phyloP scores from a whole-genome alignment of 1,140 invertebrate genomes.

The Teleogryllus occipitalis region DNA sequence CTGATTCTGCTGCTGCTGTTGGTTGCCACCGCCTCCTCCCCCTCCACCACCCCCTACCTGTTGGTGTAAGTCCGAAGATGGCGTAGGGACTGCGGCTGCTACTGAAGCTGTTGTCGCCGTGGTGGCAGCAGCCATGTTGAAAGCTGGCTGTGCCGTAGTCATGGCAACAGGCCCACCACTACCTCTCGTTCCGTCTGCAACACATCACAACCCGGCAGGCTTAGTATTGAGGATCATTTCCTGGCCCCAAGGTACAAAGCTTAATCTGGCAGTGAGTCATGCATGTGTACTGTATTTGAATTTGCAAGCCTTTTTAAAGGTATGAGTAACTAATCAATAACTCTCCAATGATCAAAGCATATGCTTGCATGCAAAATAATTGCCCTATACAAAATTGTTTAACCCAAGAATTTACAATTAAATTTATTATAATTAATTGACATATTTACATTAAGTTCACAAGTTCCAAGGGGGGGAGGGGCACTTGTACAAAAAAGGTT shows the following conservation, averaged over 20 bases:
- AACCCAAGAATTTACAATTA: neutral
- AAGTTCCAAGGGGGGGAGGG: too few relatives aligned
- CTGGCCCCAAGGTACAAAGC: neutral
- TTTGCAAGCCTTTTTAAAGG: too few relatives aligned
- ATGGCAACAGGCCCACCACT: conserved; percentile 22
- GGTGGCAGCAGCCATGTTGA: conserved; percentile 17
- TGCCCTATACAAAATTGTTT: too few relatives aligned
- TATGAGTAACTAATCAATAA: too few relatives aligned
- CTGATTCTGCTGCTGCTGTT: conserved; percentile 6
- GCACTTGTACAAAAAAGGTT: too few relatives aligned
- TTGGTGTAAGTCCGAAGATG: conserved; percentile 12
- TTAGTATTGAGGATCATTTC: neutral
- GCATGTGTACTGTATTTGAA: neutral
- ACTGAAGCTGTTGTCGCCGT: conserved; percentile 8
- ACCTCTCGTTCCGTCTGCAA: conserved; percentile 15
- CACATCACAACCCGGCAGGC: neutral
- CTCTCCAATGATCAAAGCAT: too few relatives aligned
- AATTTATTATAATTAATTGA: neutral
- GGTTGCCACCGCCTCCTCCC: conserved; percentile 11
- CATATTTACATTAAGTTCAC: too few relatives aligned
- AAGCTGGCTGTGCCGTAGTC: conserved; percentile 23
- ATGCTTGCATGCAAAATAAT: too few relatives aligned
- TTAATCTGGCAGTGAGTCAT: neutral
- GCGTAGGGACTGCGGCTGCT: conserved; percentile 8
- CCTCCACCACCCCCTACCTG: conserved; percentile 9